phyloP scores from a whole-genome alignment of 2,888 invertebrate species.

The Neria commutata region DNA sequence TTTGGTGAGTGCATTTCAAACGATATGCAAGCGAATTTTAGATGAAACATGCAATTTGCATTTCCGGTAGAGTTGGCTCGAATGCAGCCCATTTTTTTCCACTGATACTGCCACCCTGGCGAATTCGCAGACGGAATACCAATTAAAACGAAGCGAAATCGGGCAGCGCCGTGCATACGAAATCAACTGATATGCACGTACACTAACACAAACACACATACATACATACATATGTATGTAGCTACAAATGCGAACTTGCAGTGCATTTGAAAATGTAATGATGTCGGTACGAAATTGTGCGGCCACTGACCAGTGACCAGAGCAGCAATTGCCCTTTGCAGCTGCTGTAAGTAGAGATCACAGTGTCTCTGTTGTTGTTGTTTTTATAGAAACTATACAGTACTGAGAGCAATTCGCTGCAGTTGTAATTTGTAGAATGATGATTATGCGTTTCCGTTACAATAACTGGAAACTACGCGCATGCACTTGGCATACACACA shows the following conservation, averaged over 20 bases:
- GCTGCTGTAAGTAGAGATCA: neutral
- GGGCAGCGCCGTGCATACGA: neutral
- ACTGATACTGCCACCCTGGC: too few relatives aligned
- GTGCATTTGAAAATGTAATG: neutral
- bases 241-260: neutral
- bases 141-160: neutral
- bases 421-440: neutral
- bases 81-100: too few relatives aligned
- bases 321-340: neutral
- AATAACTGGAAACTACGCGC: neutral
- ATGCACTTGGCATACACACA: neutral
- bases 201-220: neutral
- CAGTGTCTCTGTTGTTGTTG: neutral
- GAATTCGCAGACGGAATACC: neutral
- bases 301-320: neutral
- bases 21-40: too few relatives aligned
- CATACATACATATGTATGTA: neutral
- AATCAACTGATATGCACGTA: too few relatives aligned
- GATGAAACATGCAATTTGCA: too few relatives aligned
- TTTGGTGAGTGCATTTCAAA: too few relatives aligned
- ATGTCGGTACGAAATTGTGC: neutral
- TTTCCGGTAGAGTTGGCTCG: too few relatives aligned
- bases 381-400: neutral
- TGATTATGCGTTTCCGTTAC: neutral
- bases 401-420: neutral